These are phyloP conservation scores for Xestobium rufovillosum DNA, from an alignment of 2,888 invertebrate species.

Conservation along the genomic window DNA sequence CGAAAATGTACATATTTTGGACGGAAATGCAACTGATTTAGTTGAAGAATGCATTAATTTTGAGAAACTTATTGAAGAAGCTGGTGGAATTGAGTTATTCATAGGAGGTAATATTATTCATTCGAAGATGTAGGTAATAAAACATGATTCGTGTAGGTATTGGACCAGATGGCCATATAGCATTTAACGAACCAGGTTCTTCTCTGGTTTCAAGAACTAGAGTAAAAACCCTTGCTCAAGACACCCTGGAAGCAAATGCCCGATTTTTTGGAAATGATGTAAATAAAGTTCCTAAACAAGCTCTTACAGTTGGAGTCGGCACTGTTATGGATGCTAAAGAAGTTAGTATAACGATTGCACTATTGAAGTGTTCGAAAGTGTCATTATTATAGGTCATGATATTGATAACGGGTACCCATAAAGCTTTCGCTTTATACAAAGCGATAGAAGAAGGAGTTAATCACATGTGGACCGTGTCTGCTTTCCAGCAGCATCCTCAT, in stretches of 20 bases:
- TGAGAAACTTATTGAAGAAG: slow-evolving; percentile 72
- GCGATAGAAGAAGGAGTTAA: slow-evolving; percentile 95
- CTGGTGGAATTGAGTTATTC: slow-evolving; percentile 93
- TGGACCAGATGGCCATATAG: slow-evolving; percentile 99
- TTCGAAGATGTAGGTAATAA: neutral
- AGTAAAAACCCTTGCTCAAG: slow-evolving; percentile 92
- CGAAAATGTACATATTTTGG: slow-evolving; percentile 81
- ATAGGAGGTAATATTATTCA: slow-evolving; percentile 84
- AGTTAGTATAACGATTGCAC: slow-evolving; percentile 46
- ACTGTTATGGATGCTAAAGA: slow-evolving; percentile 98
- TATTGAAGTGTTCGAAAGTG: neutral
- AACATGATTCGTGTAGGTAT: slow-evolving; percentile 64
- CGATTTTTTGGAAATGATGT: slow-evolving; percentile 95
- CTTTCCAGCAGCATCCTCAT: slow-evolving; percentile 84
- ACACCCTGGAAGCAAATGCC: slow-evolving; percentile 95
- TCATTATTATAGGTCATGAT: slow-evolving; percentile 68
- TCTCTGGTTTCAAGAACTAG: slow-evolving; percentile 91
- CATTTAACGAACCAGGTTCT: slow-evolving; percentile 98
- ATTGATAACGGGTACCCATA: slow-evolving; percentile 86
- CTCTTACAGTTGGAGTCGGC: slow-evolving; percentile 96
- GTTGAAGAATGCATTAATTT: slow-evolving; percentile 78
- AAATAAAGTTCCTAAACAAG: slow-evolving; percentile 87
- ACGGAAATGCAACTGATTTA: slow-evolving; percentile 87
- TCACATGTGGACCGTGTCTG: slow-evolving; percentile 98
- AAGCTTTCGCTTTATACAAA: slow-evolving; percentile 87